Percentiles rank a stretch among this genome's conserved stretches.
phyloP scores from a whole-genome alignment of 2,888 invertebrate genomes.

The Exocentrus adspersus region DNA sequence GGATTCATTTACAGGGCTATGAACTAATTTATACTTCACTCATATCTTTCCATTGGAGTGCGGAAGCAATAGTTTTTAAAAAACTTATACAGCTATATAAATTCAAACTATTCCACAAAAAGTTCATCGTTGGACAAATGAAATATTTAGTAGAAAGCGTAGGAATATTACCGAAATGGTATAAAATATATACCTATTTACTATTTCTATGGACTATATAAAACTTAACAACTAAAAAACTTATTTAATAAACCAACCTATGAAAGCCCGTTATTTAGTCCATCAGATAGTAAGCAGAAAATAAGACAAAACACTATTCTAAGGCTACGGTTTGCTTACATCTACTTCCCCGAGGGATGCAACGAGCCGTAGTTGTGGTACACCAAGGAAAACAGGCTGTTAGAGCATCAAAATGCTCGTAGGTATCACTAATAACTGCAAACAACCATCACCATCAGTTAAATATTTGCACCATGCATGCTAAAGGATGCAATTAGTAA shows the following conservation, averaged over 20 bases:
- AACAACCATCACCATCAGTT: constrained; percentile 56
- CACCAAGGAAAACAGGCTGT: constrained; percentile 84
- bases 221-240: not conserved
- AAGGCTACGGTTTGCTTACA: constrained; percentile 64
- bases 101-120: no score
- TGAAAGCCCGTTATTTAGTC: not conserved
- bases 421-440: constrained; percentile 76
- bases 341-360: constrained; percentile 71
- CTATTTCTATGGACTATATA: not conserved
- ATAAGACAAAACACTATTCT: constrained; percentile 19
- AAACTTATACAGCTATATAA: no score
- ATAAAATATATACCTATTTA: no score
- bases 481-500: constrained; percentile 10
- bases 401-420: constrained; percentile 79
- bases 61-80: no score
- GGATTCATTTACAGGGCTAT: no score
- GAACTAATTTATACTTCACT: no score
- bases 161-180: no score
- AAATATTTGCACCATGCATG: constrained; percentile 19
- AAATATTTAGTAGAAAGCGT: no score
- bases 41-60: no score
- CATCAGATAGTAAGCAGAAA: constrained; percentile 12
- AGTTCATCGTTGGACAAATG: no score
- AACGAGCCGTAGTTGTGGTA: constrained; percentile 70
- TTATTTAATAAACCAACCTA: constrained; percentile 1